Conservation (phyloP, 2,113 vertebrate species). For the Tylochromis polylepis region DNA sequence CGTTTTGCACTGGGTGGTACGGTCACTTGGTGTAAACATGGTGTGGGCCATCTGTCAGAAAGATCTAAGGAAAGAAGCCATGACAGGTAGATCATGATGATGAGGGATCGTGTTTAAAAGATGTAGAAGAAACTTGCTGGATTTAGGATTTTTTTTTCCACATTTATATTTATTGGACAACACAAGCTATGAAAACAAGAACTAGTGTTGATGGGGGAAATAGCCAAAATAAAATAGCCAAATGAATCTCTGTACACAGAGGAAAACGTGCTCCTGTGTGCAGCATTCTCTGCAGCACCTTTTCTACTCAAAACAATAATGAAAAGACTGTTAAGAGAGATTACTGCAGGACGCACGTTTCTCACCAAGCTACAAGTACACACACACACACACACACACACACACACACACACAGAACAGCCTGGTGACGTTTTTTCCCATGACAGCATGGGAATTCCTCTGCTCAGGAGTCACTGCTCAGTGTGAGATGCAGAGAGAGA, state of each 20-base stretch:
- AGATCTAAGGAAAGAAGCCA: not conserved
- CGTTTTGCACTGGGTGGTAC: not conserved
- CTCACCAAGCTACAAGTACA: not conserved
- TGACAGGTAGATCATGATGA: not conserved
- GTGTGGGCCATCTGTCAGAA: not conserved
- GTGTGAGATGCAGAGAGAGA: not conserved
- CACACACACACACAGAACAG: not conserved
- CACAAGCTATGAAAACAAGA: not conserved
- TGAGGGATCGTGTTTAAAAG: not conserved
- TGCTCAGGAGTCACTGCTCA: constrained; percentile 37
- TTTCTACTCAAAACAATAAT: not conserved
- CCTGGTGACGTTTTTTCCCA: constrained; percentile 38
- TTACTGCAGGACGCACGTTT: not conserved
- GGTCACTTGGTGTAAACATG: not conserved
- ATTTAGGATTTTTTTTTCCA: not conserved
- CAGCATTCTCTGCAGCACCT: not conserved
- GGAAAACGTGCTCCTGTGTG: not conserved
- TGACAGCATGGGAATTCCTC: constrained; percentile 62
- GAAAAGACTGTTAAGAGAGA: not conserved
- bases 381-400: not conserved
- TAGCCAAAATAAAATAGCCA: not conserved
- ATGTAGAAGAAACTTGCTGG: rapidly evolving
- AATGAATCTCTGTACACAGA: not conserved
- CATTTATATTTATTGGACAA: not conserved
- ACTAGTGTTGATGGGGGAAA: not conserved